Percentiles rank a stretch among this genome's conserved stretches.
Evolutionary conservation across 2,113 vertebrate species (phyloP).

Genomic region (Centropus bengalensis): DNA sequence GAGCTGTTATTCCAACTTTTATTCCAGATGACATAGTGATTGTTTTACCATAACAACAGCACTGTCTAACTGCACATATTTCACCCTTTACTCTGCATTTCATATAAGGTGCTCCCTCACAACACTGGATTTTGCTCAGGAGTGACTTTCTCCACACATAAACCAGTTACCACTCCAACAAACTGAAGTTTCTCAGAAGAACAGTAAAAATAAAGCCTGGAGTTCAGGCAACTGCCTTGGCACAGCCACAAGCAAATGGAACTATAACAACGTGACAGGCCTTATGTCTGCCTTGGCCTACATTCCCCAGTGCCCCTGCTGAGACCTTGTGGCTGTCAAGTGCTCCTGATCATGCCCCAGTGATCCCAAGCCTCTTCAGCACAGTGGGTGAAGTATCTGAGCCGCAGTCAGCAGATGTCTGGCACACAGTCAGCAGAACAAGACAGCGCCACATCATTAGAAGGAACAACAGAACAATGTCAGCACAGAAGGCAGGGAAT

Average conservation of each 20-base stretch:
- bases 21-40: no score
- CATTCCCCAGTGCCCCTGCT: neutral
- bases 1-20: no score
- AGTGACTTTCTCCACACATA: no score
- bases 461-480: neutral
- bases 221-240: neutral
- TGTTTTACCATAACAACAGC: no score
- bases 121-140: no score
- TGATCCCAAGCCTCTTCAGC: slow-evolving; percentile 43
- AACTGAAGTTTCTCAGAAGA: neutral
- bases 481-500: neutral
- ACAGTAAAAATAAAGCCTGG: neutral
- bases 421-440: slow-evolving; percentile 23
- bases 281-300: neutral
- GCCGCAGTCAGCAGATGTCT: slow-evolving; percentile 49
- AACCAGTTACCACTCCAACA: neutral
- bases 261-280: neutral
- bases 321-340: slow-evolving; percentile 41
- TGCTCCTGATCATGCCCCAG: slow-evolving; percentile 54
- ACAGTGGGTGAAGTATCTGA: neutral
- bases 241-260: neutral
- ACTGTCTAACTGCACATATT: no score
- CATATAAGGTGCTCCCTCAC: no score
- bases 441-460: neutral
- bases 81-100: no score